phyloP scores from a whole-genome alignment of 2,113 vertebrate species.

The Puntigrus tetrazona region DNA sequence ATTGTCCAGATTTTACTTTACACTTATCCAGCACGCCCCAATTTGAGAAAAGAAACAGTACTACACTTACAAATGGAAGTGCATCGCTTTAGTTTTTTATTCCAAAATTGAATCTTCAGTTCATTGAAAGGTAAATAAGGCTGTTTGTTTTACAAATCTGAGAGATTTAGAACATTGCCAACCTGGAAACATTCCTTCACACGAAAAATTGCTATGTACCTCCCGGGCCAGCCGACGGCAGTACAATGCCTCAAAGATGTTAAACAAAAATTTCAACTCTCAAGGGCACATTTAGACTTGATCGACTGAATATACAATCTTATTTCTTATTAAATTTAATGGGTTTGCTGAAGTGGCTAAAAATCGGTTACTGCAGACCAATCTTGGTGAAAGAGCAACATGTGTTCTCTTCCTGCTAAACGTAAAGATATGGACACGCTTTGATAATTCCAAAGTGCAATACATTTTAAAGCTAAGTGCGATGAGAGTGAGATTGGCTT shows the following conservation, averaged over 20 bases:
- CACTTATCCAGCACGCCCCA: neutral
- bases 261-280: constrained; percentile 5
- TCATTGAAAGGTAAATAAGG: neutral
- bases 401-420: neutral
- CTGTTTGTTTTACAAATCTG: neutral
- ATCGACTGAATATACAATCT: constrained; percentile 37
- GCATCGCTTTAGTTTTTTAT: neutral
- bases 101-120: neutral
- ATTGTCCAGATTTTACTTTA: neutral
- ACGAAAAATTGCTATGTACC: neutral
- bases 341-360: constrained; percentile 7
- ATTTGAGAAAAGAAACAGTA: neutral
- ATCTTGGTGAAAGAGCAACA: neutral
- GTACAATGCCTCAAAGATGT: neutral
- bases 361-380: constrained; percentile 14
- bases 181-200: neutral
- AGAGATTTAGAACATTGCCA: neutral
- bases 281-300: constrained; percentile 38
- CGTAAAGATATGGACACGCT: constrained; percentile 20
- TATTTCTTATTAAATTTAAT: neutral
- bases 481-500: constrained; percentile 15
- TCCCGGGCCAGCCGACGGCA: neutral
- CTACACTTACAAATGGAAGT: too few species aligned
- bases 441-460: constrained; percentile 16
- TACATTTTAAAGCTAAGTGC: neutral